phyloP scores from a whole-genome alignment of 2,888 invertebrate genomes.

The Microplitis deprimator region DNA sequence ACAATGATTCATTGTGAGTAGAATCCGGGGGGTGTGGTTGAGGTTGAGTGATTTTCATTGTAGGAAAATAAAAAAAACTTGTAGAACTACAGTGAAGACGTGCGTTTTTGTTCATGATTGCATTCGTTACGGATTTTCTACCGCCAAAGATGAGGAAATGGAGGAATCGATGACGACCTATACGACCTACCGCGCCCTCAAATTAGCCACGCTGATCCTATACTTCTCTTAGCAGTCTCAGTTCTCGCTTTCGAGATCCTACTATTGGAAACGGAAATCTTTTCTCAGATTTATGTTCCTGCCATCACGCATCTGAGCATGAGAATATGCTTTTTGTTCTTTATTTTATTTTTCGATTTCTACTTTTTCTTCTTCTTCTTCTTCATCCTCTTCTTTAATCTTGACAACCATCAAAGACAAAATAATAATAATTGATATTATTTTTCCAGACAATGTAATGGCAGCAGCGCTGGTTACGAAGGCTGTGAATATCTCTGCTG shows the following conservation, averaged over 20 bases:
- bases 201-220: constrained; percentile 30
- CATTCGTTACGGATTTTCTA: constrained; percentile 62
- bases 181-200: constrained; percentile 19
- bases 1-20: not conserved
- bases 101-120: constrained; percentile 51
- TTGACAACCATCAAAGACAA: not conserved
- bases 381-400: constrained; percentile 21
- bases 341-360: constrained; percentile 22
- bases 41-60: constrained; percentile 11
- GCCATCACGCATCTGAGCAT: constrained; percentile 8
- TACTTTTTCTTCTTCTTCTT: not conserved
- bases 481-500: constrained; percentile 88
- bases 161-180: constrained; percentile 38
- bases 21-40: not conserved
- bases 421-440: constrained; percentile 23
- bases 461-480: constrained; percentile 77
- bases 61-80: not conserved
- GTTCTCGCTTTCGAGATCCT: not conserved
- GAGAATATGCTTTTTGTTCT: constrained; percentile 7
- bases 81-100: not conserved
- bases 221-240: not conserved
- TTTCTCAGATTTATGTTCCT: constrained; percentile 14
- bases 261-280: constrained; percentile 13
- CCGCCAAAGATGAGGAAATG: constrained; percentile 39
- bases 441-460: constrained; percentile 80